phyloP scores from a whole-genome alignment of 2,797 vertebrate species.

The Luscinia megarhynchos region DNA sequence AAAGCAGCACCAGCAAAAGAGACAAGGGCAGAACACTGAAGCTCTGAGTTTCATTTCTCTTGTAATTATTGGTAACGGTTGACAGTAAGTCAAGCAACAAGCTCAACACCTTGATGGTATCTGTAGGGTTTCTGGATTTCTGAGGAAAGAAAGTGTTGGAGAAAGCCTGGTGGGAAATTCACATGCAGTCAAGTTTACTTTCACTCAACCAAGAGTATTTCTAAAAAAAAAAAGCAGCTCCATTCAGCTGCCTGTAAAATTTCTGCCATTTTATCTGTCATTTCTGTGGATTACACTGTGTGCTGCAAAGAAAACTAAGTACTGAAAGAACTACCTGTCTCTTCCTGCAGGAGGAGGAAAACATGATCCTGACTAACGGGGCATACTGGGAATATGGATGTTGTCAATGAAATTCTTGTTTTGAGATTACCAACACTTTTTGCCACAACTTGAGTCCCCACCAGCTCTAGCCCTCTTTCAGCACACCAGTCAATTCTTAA shows the following conservation, averaged over 20 bases:
- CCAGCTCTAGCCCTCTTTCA: constrained; percentile 1
- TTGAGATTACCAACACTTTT: background rate
- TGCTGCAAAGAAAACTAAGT: background rate
- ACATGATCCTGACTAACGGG: constrained; percentile 29
- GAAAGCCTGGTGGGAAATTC: background rate
- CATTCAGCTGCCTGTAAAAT: background rate
- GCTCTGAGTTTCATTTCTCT: background rate
- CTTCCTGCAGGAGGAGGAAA: constrained; percentile 15
- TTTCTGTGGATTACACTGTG: background rate
- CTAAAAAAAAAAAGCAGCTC: background rate
- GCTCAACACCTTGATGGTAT: background rate
- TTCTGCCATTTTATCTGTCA: background rate
- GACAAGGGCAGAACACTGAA: background rate
- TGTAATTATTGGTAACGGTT: background rate
- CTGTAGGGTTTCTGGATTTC: background rate
- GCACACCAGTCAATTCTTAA: background rate
- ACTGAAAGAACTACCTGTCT: constrained; percentile 12
- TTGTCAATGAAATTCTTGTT: constrained; percentile 48
- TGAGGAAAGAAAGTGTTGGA: background rate
- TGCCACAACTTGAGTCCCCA: background rate
- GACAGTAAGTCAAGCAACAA: background rate
- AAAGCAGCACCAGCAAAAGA: background rate
- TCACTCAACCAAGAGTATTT: background rate
- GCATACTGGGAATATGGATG: constrained; percentile 39
- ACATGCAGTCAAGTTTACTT: background rate